Conservation (phyloP, 1,140 invertebrate species). For the Apis florea region DNA sequence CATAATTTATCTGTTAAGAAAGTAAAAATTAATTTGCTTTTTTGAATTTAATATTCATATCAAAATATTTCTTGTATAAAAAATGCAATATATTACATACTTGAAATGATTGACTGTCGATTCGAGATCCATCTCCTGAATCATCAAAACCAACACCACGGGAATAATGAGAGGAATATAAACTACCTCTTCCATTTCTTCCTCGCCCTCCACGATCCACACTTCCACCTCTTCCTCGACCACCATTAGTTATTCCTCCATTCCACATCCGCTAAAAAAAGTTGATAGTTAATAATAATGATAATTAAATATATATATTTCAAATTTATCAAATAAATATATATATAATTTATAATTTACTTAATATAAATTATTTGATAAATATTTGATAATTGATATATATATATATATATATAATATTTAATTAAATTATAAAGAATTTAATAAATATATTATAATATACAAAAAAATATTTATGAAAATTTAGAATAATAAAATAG, state of each 20-base stretch:
- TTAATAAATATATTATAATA: not conserved
- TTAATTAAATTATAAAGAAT: not conserved
- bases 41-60: not conserved
- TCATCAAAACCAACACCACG: constrained; percentile 82
- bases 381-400: no score
- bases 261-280: constrained; percentile 76
- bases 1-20: not conserved
- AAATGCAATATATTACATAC: constrained; percentile 58
- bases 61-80: not conserved
- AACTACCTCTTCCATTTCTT: constrained; percentile 81
- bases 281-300: no score
- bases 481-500: constrained; percentile 9
- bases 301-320: not conserved
- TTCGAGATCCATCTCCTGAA: constrained; percentile 76
- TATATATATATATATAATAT: not conserved
- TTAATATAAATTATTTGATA: no score
- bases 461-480: not conserved
- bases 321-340: not conserved
- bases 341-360: no score
- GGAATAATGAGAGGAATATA: constrained; percentile 80
- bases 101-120: constrained; percentile 75
- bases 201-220: constrained; percentile 81
- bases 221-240: constrained; percentile 82
- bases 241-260: constrained; percentile 73
- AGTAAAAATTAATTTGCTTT: not conserved